These are phyloP conservation scores for Barnardius zonarius DNA, from an alignment of 2,113 vertebrate species.

Conservation along the genomic window DNA sequence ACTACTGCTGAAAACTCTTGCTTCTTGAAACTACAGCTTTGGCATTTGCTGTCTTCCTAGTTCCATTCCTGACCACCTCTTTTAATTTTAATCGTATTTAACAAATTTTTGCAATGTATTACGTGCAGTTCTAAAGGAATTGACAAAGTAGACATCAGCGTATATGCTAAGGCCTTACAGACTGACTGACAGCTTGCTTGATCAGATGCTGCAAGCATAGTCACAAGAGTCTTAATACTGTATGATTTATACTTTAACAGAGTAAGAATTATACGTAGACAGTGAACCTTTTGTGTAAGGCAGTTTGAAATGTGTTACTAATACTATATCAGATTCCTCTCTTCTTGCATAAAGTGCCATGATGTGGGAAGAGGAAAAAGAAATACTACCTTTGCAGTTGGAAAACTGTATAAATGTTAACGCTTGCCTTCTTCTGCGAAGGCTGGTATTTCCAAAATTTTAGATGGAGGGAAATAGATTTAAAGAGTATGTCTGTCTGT, in stretches of 20 bases:
- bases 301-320: background rate
- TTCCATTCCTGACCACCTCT: background rate
- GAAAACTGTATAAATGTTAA: background rate
- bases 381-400: background rate
- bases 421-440: background rate
- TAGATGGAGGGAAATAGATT: background rate
- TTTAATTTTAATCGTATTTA: background rate
- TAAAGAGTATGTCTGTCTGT: background rate
- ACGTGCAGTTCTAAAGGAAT: background rate
- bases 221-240: background rate
- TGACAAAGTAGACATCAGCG: background rate
- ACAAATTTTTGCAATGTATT: background rate
- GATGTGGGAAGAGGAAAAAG: background rate
- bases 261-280: background rate
- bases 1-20: background rate
- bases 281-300: background rate
- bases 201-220: background rate
- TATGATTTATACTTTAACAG: background rate
- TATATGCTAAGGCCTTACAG: background rate
- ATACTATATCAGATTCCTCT: accelerated
- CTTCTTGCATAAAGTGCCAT: background rate
- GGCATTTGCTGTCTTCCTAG: background rate
- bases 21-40: background rate
- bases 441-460: background rate
- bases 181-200: background rate